Evolutionary conservation across 2,888 invertebrate genomes (phyloP), one percentile per base, ranked within the genome.

Genomic region (Mythimna vitellina): DNA sequence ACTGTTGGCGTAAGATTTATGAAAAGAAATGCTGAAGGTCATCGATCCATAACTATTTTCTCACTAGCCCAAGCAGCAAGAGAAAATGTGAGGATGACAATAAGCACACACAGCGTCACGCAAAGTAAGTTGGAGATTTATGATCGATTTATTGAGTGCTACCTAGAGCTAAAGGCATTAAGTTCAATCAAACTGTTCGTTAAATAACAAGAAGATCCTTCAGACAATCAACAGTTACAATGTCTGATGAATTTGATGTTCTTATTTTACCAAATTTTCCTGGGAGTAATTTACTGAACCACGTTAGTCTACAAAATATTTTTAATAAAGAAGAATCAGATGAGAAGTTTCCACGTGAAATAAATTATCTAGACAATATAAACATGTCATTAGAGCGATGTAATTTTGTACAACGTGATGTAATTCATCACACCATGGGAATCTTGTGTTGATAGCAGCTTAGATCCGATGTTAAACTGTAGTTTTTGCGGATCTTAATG

Each of bases 341-440:
- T 70, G 72, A 70, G 84, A 60, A 64, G 62, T 66, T 76, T 70
- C 65, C 76, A 70, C 63, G 72, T 10, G 29, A 83, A 68, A 57
- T 60, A 51, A 74, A 73, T 73, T 82, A 68, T 76, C 53, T 60
- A 76, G 29, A 83, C 67, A 76, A 65, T 72, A 69, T 66, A 70
- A 83, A 83, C 65, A 63, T 76, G 63, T 68, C 70, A 81, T 81
- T 83, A 76, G 53, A 32, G 25, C 54, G 42, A 69, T 65, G 76
- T 72, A 56, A 83, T 76, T 83, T 54, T 72, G 32, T 60, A 57
- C 51, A 51, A 32, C 20, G 65, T 82, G 79, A 60, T 68, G 76
- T 72, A 76, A 83, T 83, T 76, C 65, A 68, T 68, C 72, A 83
- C 66, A 57, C 46, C 76, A 76, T 81, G 84, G 60, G 84, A 81